These are phyloP conservation scores for Trypoxylus dichotomus DNA, from an alignment of 1,140 invertebrate species.

Conservation along the genomic window DNA sequence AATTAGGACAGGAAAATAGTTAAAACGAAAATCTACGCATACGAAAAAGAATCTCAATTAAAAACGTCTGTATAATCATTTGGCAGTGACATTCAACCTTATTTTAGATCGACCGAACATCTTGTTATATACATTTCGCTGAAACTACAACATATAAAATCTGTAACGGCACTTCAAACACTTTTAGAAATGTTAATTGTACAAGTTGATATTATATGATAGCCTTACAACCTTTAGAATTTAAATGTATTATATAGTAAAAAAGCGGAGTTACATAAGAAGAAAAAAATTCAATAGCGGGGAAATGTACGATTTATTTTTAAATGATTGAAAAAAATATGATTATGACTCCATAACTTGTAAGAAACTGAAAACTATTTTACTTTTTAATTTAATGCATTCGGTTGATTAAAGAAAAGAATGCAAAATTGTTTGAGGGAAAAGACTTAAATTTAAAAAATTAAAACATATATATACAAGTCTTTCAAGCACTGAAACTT, in stretches of 20 bases:
- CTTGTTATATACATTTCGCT: neutral
- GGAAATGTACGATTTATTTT: too few relatives aligned
- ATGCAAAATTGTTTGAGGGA: too few relatives aligned
- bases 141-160: neutral
- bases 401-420: too few relatives aligned
- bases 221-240: neutral
- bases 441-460: too few relatives aligned
- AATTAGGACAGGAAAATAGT: too few relatives aligned
- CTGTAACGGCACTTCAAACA: neutral
- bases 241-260: neutral
- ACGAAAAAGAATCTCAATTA: neutral
- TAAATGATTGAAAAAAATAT: too few relatives aligned
- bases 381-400: too few relatives aligned
- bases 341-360: too few relatives aligned
- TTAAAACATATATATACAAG: too few relatives aligned
- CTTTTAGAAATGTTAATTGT: neutral
- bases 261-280: neutral
- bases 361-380: too few relatives aligned
- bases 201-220: neutral
- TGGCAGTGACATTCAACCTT: slow-evolving; percentile 19
- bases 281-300: neutral
- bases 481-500: too few relatives aligned
- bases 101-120: neutral
- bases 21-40: too few relatives aligned
- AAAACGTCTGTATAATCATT: neutral